These are phyloP conservation scores for Oikopleura dioica DNA, from an alignment of 23 tunicate species.

Conservation along the genomic window DNA sequence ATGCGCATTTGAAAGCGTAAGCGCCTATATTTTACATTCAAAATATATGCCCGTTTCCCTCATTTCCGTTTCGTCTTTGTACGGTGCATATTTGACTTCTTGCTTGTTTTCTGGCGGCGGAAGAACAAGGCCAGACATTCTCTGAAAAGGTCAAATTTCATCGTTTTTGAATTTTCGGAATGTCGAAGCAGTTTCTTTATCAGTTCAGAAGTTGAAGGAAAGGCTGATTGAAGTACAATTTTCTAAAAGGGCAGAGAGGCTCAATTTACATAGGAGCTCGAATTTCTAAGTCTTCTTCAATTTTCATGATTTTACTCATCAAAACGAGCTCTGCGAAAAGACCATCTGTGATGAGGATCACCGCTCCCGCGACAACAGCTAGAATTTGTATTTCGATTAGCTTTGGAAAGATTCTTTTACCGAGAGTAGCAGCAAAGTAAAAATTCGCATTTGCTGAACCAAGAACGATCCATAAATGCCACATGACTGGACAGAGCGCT, in stretches of 20 bases:
- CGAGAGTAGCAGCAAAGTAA: background rate
- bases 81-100: background rate
- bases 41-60: background rate
- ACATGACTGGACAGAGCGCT: background rate
- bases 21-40: background rate
- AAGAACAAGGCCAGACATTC: no score
- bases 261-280: no score
- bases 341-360: background rate
- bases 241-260: no score
- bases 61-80: conserved; percentile 11
- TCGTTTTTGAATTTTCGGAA: no score
- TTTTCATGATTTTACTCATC: background rate
- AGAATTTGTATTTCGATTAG: no score
- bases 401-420: no score
- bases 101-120: background rate
- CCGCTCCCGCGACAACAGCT: background rate
- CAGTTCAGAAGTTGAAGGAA: background rate
- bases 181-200: background rate
- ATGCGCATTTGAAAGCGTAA: background rate
- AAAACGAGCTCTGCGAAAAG: background rate
- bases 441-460: conserved; percentile 6
- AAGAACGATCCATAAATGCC: background rate
- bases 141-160: no score
- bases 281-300: no score
- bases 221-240: no score